A percentile compares a stretch with the other conserved stretches of the same genome.
phyloP scores from a whole-genome alignment of 2,797 vertebrate species.

The Neopelma chrysocephalum region DNA sequence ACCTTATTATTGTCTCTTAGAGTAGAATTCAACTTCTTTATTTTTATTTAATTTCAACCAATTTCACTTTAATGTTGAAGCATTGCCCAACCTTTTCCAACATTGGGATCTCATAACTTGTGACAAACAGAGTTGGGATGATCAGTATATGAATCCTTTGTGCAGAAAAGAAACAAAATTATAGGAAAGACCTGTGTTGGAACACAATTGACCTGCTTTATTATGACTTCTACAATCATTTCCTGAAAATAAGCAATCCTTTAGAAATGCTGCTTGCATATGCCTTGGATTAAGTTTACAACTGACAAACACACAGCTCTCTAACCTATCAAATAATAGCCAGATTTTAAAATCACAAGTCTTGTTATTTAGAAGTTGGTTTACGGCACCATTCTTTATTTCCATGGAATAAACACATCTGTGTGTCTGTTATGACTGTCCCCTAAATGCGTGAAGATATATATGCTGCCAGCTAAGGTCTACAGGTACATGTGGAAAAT shows the following conservation, averaged over 20 bases:
- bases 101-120: background rate
- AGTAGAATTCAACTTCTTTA: background rate
- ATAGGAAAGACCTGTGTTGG: background rate
- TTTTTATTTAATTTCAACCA: background rate
- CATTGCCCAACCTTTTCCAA: background rate
- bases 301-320: background rate
- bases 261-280: background rate
- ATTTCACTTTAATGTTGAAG: background rate
- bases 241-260: background rate
- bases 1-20: background rate
- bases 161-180: background rate
- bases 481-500: background rate
- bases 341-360: background rate
- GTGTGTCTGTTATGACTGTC: background rate
- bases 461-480: background rate
- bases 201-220: background rate
- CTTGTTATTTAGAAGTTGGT: background rate
- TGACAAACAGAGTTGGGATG: background rate
- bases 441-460: background rate
- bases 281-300: background rate
- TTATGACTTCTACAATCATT: background rate
- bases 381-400: background rate
- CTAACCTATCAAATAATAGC: background rate
- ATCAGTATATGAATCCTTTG: background rate
- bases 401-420: background rate